Evolutionary conservation across 2,113 vertebrate genomes (phyloP).

Genomic region (Hemicordylus capensis): DNA sequence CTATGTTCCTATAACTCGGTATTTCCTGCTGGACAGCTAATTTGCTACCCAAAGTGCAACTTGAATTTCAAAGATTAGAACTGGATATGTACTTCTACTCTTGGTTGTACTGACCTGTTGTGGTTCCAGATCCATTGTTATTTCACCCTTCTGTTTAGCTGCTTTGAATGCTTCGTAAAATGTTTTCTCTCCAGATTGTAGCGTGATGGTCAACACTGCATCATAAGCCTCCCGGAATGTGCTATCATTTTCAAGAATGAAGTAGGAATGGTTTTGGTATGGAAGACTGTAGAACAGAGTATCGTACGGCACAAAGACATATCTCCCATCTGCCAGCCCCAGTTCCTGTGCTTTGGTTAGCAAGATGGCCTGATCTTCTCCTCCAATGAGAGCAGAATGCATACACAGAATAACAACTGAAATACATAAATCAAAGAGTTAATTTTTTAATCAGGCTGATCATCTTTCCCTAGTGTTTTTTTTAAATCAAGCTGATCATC

Average conservation of each 20-base stretch:
- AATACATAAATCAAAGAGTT: constrained; percentile 42
- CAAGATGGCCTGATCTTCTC: constrained; percentile 81
- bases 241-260: constrained; percentile 77
- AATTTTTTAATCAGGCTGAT: background rate
- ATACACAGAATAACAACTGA: constrained; percentile 93
- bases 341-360: constrained; percentile 86
- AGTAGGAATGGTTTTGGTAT: constrained; percentile 82
- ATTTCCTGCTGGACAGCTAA: too few species aligned
- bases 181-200: constrained; percentile 83
- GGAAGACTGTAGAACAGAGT: constrained; percentile 89
- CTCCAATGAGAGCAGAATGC: constrained; percentile 88
- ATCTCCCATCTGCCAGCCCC: constrained; percentile 87
- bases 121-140: constrained; percentile 64
- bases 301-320: constrained; percentile 89
- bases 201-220: constrained; percentile 88
- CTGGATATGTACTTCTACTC: too few species aligned
- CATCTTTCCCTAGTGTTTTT: too few species aligned
- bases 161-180: constrained; percentile 84
- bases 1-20: too few species aligned
- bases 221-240: constrained; percentile 86
- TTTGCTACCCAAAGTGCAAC: too few species aligned
- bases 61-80: too few species aligned
- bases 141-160: constrained; percentile 76
- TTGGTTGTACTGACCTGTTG: constrained; percentile 65
- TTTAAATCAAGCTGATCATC: too few species aligned